Conservation (phyloP, 2,888 invertebrate species). For the Notodromas monacha region DNA sequence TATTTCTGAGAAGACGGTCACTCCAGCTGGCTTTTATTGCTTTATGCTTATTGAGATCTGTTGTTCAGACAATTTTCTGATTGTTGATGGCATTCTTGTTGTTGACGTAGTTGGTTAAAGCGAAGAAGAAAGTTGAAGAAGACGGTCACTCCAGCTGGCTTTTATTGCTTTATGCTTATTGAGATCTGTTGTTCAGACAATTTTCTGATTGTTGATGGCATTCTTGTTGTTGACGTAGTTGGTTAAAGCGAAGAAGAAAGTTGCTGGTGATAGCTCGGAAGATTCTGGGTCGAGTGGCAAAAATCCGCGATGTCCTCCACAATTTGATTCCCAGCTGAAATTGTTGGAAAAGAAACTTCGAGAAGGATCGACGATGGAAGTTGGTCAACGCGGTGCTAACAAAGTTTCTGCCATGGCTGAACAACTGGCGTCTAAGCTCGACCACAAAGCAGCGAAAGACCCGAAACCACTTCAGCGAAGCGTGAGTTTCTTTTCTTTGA, state of each 20-base stretch:
- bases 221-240: background rate
- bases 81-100: background rate
- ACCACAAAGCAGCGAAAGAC: conserved; percentile 10
- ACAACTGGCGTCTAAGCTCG: conserved; percentile 23
- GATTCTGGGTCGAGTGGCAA: too few relatives aligned
- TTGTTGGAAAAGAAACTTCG: conserved; percentile 34
- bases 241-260: background rate
- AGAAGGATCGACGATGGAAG: conserved; percentile 36
- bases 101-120: background rate
- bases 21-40: too few relatives aligned
- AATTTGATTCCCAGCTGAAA: conserved; percentile 18
- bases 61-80: too few relatives aligned
- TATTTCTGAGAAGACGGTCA: too few relatives aligned
- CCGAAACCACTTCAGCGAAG: conserved; percentile 8
- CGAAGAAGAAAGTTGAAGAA: background rate
- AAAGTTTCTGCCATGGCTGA: conserved; percentile 66
- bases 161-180: too few relatives aligned
- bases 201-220: background rate
- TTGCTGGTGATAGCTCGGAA: background rate
- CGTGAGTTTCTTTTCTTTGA: conserved; percentile 1
- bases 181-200: too few relatives aligned
- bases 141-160: too few relatives aligned
- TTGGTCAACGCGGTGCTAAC: conserved; percentile 27
- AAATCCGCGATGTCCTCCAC: background rate
- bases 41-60: too few relatives aligned